Evolutionary conservation across 2,888 invertebrate genomes (phyloP).

Genomic region (Yponomeuta evonymella): DNA sequence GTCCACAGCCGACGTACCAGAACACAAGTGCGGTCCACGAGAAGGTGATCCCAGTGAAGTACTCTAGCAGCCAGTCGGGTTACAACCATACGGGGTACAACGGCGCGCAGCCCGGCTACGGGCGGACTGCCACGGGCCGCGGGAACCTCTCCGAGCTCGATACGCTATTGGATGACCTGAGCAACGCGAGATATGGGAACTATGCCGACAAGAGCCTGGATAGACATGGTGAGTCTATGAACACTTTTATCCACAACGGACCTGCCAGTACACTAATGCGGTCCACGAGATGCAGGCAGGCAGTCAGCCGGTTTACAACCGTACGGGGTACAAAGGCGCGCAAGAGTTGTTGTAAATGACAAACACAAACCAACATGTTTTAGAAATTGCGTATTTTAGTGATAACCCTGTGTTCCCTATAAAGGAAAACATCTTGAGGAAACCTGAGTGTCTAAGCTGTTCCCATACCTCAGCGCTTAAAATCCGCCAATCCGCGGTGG

Average conservation of each 20-base stretch:
- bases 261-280: no score
- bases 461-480: no score
- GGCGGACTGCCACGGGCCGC: slow-evolving; percentile 45
- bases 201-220: slow-evolving; percentile 58
- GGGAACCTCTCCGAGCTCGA: slow-evolving; percentile 94
- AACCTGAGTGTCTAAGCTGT: no score
- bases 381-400: no score
- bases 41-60: slow-evolving; percentile 68
- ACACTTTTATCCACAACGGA: no score
- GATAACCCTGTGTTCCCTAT: no score
- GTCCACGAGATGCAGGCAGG: no score
- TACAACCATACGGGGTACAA: slow-evolving; percentile 40
- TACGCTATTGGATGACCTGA: slow-evolving; percentile 92
- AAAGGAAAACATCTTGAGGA: no score
- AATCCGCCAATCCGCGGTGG: no score
- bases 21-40: slow-evolving; percentile 66
- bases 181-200: slow-evolving; percentile 80
- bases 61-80: slow-evolving; percentile 37
- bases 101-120: slow-evolving; percentile 39
- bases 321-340: slow-evolving; percentile 32
- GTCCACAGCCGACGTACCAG: slow-evolving; percentile 80
- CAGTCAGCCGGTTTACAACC: slow-evolving; percentile 28
- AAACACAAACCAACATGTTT: no score
- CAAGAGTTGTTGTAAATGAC: neutral
- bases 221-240: slow-evolving; percentile 46